Percentiles rank a stretch among this genome's conserved stretches.
Evolutionary conservation across 2,888 invertebrate species (phyloP).

Genomic region (Yponomeuta malinellus): DNA sequence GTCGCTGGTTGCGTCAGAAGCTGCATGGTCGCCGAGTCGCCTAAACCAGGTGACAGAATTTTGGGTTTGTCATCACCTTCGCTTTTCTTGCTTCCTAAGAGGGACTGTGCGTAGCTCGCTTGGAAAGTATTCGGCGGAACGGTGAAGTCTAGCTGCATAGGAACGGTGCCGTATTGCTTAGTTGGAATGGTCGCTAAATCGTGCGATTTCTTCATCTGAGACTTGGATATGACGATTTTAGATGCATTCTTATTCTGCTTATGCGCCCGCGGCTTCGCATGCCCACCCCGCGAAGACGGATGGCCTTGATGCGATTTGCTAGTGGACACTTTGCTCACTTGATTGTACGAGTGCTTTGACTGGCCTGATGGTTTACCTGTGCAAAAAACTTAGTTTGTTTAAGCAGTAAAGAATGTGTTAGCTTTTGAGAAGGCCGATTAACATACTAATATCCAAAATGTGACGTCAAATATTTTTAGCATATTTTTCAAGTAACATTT

Average conservation of each 20-base stretch:
- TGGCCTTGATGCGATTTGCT: slow-evolving; percentile 58
- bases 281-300: slow-evolving; percentile 12
- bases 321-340: slow-evolving; percentile 72
- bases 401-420: slow-evolving; percentile 8
- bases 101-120: slow-evolving; percentile 64
- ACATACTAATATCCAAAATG: no score
- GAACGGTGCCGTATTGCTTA: slow-evolving; percentile 45
- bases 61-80: slow-evolving; percentile 57
- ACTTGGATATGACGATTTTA: slow-evolving; percentile 31
- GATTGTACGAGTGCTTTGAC: slow-evolving; percentile 70
- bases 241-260: slow-evolving; percentile 22
- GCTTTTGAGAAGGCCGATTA: background rate
- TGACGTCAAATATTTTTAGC: no score
- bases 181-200: slow-evolving; percentile 37
- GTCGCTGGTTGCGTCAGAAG: slow-evolving; percentile 55
- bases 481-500: background rate
- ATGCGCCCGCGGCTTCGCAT: slow-evolving; percentile 18
- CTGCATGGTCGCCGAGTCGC: slow-evolving; percentile 60
- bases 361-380: slow-evolving; percentile 67
- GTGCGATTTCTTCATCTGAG: slow-evolving; percentile 48
- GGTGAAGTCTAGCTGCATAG: slow-evolving; percentile 49
- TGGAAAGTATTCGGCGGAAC: slow-evolving; percentile 65
- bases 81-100: slow-evolving; percentile 51
- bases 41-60: slow-evolving; percentile 46
- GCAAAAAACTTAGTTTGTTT: slow-evolving; percentile 17